Conservation (phyloP, 2,113 vertebrate genomes). For the Petromus typicus region DNA sequence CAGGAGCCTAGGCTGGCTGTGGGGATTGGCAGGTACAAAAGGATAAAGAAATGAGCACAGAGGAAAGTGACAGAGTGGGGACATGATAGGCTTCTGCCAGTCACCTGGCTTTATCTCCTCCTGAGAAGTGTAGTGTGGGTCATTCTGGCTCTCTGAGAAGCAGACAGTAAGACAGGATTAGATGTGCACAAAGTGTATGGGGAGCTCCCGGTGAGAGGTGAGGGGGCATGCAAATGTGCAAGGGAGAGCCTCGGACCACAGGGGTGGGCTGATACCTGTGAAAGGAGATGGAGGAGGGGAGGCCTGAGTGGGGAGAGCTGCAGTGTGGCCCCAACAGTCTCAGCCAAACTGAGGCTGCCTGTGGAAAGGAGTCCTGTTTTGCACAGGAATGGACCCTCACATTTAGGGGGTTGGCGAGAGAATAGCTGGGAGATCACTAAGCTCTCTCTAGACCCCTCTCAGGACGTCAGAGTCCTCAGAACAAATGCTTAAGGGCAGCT, state of each 20-base stretch:
- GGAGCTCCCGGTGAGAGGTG: neutral
- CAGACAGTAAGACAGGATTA: neutral
- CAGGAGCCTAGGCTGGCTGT: too few species aligned
- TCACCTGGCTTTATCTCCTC: neutral
- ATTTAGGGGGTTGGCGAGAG: neutral
- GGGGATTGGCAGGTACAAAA: neutral
- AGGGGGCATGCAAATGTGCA: neutral
- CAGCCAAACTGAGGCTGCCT: neutral
- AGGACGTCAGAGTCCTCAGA: neutral
- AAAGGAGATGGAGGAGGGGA: neutral
- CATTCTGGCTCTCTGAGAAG: neutral
- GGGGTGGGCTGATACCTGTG: neutral
- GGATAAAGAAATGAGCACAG: neutral
- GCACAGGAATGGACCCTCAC: neutral
- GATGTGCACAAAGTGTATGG: neutral
- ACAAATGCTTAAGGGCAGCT: neutral
- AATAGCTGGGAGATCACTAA: neutral
- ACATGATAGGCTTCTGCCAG: accelerated
- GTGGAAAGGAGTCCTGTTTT: neutral
- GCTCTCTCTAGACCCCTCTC: neutral
- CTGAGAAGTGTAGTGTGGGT: neutral
- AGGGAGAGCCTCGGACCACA: neutral
- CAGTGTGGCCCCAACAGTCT: neutral
- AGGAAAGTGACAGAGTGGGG: neutral
- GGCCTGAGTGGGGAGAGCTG: neutral